Percentiles rank a stretch among this genome's conserved stretches.
phyloP scores from a whole-genome alignment of 30 jellyfish, hydroid and myxozoan species.

The Aurelia aurita region DNA sequence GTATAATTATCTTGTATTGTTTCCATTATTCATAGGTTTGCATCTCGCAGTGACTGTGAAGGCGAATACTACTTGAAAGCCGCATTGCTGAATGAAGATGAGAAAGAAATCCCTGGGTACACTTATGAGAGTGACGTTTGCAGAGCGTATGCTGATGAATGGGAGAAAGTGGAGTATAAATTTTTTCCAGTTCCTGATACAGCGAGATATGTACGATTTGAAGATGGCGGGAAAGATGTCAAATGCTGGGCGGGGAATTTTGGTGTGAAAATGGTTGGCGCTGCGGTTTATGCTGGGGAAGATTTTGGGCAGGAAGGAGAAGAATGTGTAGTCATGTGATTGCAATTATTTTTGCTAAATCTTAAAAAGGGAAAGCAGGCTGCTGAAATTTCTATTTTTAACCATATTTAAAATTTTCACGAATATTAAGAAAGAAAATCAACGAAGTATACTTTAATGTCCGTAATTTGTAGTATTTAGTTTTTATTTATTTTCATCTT shows the following conservation, averaged over 20 bases:
- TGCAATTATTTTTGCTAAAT: not conserved
- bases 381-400: too few species aligned
- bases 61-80: slow-evolving; percentile 34
- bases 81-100: slow-evolving; percentile 8
- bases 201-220: slow-evolving; percentile 60
- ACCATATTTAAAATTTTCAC: too few species aligned
- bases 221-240: slow-evolving; percentile 59
- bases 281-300: slow-evolving; percentile 64
- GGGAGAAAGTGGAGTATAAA: slow-evolving; percentile 50
- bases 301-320: not conserved
- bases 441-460: too few species aligned
- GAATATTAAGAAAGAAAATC: too few species aligned
- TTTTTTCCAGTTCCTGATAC: slow-evolving; percentile 46
- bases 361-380: not conserved
- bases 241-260: slow-evolving; percentile 45
- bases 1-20: not conserved
- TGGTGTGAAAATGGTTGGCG: slow-evolving; percentile 73
- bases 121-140: slow-evolving; percentile 3
- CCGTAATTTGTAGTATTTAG: too few species aligned
- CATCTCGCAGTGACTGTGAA: slow-evolving; percentile 48
- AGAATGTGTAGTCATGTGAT: slow-evolving; percentile 16
- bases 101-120: slow-evolving; percentile 33
- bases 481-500: too few species aligned
- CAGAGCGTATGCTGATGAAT: slow-evolving; percentile 41
- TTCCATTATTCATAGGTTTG: slow-evolving; percentile 25